Conservation (phyloP, 1,140 invertebrate genomes). For the Triops longicaudatus region DNA sequence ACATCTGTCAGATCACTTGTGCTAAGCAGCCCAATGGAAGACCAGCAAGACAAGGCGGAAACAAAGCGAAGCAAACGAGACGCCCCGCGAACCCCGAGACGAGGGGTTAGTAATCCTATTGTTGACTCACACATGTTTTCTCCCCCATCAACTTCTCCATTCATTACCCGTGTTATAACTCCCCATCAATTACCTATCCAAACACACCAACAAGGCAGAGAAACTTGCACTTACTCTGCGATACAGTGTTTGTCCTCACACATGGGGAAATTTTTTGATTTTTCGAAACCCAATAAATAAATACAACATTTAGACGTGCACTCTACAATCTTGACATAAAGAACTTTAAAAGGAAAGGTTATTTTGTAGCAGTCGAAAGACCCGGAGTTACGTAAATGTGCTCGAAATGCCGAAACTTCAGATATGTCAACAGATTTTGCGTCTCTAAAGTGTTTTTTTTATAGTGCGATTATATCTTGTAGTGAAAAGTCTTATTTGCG, state of each 20-base stretch:
- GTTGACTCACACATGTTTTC: slow-evolving; percentile 15
- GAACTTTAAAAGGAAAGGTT: too few species aligned
- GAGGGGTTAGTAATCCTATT: slow-evolving; percentile 11
- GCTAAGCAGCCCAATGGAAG: slow-evolving; percentile 10
- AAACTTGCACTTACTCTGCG: neutral
- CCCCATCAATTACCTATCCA: slow-evolving; percentile 11
- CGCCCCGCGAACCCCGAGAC: neutral
- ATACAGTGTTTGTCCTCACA: neutral
- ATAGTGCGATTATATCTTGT: too few species aligned
- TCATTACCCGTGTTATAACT: neutral
- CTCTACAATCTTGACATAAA: too few species aligned
- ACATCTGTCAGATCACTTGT: slow-evolving; percentile 12
- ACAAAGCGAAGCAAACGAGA: slow-evolving; percentile 5
- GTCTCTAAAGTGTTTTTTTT: too few species aligned
- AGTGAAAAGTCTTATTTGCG: too few species aligned
- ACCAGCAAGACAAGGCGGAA: slow-evolving; percentile 10
- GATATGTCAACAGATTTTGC: too few species aligned
- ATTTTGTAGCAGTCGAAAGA: too few species aligned
- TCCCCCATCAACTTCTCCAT: neutral
- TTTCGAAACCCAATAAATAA: too few species aligned
- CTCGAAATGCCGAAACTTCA: too few species aligned
- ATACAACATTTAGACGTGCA: too few species aligned
- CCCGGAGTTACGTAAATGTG: too few species aligned
- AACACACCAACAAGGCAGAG: neutral
- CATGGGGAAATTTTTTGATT: too few species aligned